Conservation (phyloP, 2,797 vertebrate species). For the Lepidocolaptes lacrymiger region DNA sequence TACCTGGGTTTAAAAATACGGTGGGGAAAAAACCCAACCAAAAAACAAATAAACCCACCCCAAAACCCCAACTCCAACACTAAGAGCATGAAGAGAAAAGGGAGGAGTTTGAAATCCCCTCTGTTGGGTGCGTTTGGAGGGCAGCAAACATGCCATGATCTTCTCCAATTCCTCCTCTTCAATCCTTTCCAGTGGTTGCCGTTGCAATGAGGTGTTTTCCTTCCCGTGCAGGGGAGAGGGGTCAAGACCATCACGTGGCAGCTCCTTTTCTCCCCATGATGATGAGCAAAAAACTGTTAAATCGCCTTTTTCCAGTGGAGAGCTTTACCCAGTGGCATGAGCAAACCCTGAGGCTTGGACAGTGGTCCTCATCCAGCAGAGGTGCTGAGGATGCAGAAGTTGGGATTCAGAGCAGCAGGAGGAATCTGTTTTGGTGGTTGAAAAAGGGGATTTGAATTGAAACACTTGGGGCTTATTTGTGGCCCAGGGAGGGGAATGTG, state of each 20-base stretch:
- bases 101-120: neutral
- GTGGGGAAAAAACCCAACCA: neutral
- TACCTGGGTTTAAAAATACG: neutral
- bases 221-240: neutral
- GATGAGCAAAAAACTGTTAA: neutral
- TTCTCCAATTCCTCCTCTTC: neutral
- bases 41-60: neutral
- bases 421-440: neutral
- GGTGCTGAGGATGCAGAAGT: neutral
- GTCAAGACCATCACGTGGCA: neutral
- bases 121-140: neutral
- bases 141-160: neutral
- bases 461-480: neutral
- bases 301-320: neutral
- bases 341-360: neutral
- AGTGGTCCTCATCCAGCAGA: accelerated
- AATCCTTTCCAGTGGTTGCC: accelerated
- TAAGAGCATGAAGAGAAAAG: neutral
- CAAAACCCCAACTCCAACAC: neutral
- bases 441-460: neutral
- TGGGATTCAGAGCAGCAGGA: neutral
- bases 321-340: accelerated
- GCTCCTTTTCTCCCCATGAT: neutral
- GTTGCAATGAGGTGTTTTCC: neutral
- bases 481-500: neutral